phyloP scores from a whole-genome alignment of 1,140 invertebrate species.

The Oedothorax gibbosus region DNA sequence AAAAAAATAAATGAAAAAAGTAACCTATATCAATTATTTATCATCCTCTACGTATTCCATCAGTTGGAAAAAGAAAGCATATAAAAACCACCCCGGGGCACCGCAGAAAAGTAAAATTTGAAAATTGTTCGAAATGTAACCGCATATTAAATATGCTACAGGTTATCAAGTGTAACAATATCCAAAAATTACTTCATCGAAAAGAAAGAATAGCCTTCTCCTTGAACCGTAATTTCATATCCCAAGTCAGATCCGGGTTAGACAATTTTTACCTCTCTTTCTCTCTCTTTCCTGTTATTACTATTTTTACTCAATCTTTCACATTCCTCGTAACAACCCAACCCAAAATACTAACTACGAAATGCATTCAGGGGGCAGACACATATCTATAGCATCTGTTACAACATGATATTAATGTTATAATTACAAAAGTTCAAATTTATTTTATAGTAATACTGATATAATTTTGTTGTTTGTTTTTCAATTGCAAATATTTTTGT shows the following conservation, averaged over 20 bases:
- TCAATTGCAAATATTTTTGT: too few relatives aligned
- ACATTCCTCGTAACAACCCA: conserved; percentile 42
- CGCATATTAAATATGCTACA: conserved; percentile 55
- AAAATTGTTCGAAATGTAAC: conserved; percentile 54
- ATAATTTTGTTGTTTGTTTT: too few relatives aligned
- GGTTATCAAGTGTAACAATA: conserved; percentile 59
- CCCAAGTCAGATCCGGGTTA: conserved; percentile 57
- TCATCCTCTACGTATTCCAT: too few relatives aligned
- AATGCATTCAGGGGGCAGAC: conserved; percentile 22
- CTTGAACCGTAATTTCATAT: conserved; percentile 61
- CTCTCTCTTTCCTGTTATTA: conserved; percentile 49
- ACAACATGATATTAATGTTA: too few relatives aligned
- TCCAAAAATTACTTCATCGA: conserved; percentile 55
- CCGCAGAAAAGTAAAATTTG: conserved; percentile 24
- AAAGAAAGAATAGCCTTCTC: conserved; percentile 56
- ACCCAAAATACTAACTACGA: conserved; percentile 1
- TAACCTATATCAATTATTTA: too few relatives aligned
- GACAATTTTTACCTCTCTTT: conserved; percentile 43
- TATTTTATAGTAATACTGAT: too few relatives aligned
- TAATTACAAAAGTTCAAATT: too few relatives aligned
- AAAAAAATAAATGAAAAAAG: too few relatives aligned
- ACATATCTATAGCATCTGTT: not conserved
- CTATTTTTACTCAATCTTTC: conserved; percentile 60
- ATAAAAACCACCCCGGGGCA: not conserved
- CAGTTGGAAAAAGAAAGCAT: conserved; percentile 6